Percentiles rank a stretch among this genome's conserved stretches.
These are phyloP conservation scores for Crenuchus spilurus DNA, from an alignment of 2,797 vertebrate genomes.

Conservation along the genomic window DNA sequence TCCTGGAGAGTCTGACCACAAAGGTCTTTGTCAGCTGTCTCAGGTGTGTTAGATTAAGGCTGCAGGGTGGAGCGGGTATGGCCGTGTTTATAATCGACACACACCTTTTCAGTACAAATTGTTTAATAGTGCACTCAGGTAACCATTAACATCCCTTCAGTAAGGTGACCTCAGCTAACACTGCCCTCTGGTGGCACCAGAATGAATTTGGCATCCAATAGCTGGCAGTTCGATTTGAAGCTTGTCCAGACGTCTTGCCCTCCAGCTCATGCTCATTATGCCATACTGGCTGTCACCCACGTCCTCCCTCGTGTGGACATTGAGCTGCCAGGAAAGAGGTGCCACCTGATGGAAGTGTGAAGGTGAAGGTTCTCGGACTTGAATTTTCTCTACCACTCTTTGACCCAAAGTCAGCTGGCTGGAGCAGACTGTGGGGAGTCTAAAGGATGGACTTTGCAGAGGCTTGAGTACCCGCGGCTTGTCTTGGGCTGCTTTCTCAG, in stretches of 20 bases:
- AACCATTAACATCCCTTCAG: background rate
- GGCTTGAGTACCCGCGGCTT: too few species aligned
- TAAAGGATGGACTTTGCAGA: background rate
- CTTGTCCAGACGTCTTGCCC: background rate
- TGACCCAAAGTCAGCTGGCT: slow-evolving; percentile 12
- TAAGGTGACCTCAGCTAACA: slow-evolving; percentile 22
- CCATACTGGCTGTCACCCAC: slow-evolving; percentile 21
- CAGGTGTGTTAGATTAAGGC: too few species aligned
- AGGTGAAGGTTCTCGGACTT: background rate
- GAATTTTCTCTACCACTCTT: slow-evolving; percentile 4
- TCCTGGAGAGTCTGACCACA: too few species aligned
- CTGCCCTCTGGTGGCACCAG: slow-evolving; percentile 68
- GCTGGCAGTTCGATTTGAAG: background rate
- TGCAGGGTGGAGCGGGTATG: too few species aligned
- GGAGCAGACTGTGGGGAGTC: slow-evolving; percentile 29
- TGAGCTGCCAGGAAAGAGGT: slow-evolving; percentile 38
- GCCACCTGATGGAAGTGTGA: slow-evolving; percentile 1
- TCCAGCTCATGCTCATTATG: slow-evolving; percentile 22
- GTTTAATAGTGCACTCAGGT: too few species aligned
- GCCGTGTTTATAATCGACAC: too few species aligned
- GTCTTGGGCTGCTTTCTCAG: slow-evolving; percentile 3
- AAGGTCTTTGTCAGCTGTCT: too few species aligned
- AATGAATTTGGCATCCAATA: slow-evolving; percentile 12
- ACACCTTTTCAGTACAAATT: too few species aligned
- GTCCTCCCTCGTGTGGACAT: slow-evolving; percentile 6